phyloP scores from a whole-genome alignment of 1,140 invertebrate species.

The Brachionus rubens region DNA sequence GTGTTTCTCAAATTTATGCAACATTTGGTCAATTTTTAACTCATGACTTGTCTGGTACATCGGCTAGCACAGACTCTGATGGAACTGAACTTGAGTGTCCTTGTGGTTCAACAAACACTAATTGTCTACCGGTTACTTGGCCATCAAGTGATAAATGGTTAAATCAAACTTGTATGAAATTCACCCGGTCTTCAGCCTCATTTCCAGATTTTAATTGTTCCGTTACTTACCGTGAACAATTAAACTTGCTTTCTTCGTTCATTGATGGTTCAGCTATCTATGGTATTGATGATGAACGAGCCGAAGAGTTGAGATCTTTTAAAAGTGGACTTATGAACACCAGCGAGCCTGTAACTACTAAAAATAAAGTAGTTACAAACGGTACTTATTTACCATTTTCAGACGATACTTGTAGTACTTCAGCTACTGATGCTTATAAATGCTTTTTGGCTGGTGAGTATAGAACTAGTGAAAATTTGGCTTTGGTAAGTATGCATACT shows the following conservation, averaged over 20 bases:
- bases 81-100: constrained; percentile 14
- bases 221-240: constrained; percentile 63
- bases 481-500: constrained; percentile 67
- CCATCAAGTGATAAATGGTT: not conserved
- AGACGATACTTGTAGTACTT: constrained; percentile 2
- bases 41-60: constrained; percentile 47
- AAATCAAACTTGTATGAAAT: not conserved
- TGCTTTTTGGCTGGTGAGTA: constrained; percentile 38
- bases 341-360: not conserved
- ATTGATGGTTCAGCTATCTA: constrained; percentile 81
- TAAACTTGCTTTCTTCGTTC: constrained; percentile 75
- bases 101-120: not conserved
- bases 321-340: not conserved
- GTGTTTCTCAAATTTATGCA: not conserved
- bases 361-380: not conserved
- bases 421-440: not conserved
- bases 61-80: constrained; percentile 32
- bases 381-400: not conserved
- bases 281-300: constrained; percentile 59
- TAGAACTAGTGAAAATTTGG: constrained; percentile 9
- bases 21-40: constrained; percentile 37
- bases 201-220: not conserved
- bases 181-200: constrained; percentile 1
- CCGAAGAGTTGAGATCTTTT: constrained; percentile 25
- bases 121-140: not conserved